Conservation (phyloP, 2,888 invertebrate species). For the Agonopterix subpropinquella region DNA sequence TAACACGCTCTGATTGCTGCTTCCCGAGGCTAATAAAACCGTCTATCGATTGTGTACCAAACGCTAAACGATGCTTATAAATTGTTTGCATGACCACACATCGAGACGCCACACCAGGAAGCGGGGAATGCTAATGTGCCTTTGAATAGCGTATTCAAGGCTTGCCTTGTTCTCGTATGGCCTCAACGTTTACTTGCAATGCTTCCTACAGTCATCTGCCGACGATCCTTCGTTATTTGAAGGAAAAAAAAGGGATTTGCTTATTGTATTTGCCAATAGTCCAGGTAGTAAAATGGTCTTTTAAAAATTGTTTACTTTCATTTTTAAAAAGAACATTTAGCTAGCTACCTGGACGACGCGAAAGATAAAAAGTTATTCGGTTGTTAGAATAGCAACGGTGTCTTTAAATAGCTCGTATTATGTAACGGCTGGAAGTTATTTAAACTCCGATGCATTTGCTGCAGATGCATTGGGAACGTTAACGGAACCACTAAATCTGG, state of each 20-base stretch:
- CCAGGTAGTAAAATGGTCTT: too few relatives aligned
- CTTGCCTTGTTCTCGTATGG: constrained; percentile 58
- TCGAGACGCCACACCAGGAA: constrained; percentile 61
- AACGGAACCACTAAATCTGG: constrained; percentile 46
- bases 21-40: constrained; percentile 40
- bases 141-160: constrained; percentile 71
- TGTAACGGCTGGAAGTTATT: constrained; percentile 47
- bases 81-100: constrained; percentile 44
- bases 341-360: too few relatives aligned
- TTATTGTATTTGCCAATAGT: too few relatives aligned
- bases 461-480: constrained; percentile 44
- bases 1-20: constrained; percentile 58
- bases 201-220: constrained; percentile 46
- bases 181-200: constrained; percentile 55
- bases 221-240: neutral
- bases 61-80: constrained; percentile 28
- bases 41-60: constrained; percentile 35
- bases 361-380: neutral
- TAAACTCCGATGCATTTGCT: constrained; percentile 36
- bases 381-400: constrained; percentile 36
- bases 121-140: constrained; percentile 66
- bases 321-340: too few relatives aligned
- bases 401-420: constrained; percentile 48
- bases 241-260: too few relatives aligned
- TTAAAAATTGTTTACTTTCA: too few relatives aligned